Base-by-base conservation (phyloP, 1,140 invertebrate genomes). In the Lucilia sericata region DNA sequence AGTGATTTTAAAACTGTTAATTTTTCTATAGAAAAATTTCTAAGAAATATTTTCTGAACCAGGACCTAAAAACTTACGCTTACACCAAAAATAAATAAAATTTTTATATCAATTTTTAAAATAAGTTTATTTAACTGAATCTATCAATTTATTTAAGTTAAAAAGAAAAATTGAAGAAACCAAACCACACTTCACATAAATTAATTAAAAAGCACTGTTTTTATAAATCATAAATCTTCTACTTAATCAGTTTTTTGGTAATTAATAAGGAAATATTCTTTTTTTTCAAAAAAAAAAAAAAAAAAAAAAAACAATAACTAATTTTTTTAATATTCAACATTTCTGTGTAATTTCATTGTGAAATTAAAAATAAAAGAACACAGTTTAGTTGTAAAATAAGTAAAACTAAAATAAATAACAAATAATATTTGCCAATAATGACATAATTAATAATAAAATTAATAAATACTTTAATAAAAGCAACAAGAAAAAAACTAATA, bases 271-370 rank as follows among this genome's bases (percentile, higher is more conserved):
- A n/a, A n/a, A n/a, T n/a, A n/a, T n/a, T n/a, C n/a, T 55, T 70
- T 78, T 84, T 17, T 34, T 78, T 49, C 25, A 30, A 30, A 30
- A 30, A 80, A 80, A 85, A 86, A 87, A 55, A 83, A 85, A 80
- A 19, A 30, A 74, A 84, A 83, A 42, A 82, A 82, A 55, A 85
- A 80, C 76, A 78, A 84, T 78, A 70, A 25, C 65, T n/a, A n/a
- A 34, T 5, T 60, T 83, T 85, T 85, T 85, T 83, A 74, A 85
- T 82, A 47, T 21, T 74, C 60, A 70, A 87, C 85, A 86, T 89
- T 88, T 88, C 88, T 87, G 86, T 89, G 88, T 88, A 89, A 87
- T 86, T 88, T 88, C 86, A 65, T 55, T 76, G 51, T 70, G 34
- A 75, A 86, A 85, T 82, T 83, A 87, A 87, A 86, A 42, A 8